These are phyloP conservation scores for Listronotus oregonensis DNA, from an alignment of 1,140 invertebrate genomes.

Conservation along the genomic window DNA sequence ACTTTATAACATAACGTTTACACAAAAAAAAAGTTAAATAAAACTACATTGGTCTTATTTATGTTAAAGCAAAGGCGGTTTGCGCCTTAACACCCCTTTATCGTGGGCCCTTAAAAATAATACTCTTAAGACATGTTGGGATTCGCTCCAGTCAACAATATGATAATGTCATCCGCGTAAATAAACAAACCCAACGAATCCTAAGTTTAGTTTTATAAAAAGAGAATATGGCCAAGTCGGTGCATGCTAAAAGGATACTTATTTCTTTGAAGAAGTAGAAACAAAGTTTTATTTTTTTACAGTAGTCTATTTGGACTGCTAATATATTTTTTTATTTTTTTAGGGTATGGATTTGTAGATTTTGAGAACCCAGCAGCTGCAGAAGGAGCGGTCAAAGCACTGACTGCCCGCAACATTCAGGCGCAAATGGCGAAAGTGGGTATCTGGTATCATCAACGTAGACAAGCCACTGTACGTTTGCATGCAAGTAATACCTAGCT, in stretches of 20 bases:
- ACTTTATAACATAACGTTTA: too few relatives aligned
- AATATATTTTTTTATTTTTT: slow-evolving; percentile 53
- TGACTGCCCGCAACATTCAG: slow-evolving; percentile 95
- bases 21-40: too few relatives aligned
- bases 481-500: slow-evolving; percentile 84
- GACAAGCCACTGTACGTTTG: slow-evolving; percentile 93
- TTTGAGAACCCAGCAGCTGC: slow-evolving; percentile 95
- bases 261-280: not conserved
- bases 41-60: too few relatives aligned
- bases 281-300: not conserved
- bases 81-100: too few relatives aligned
- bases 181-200: too few relatives aligned
- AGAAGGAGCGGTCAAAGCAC: slow-evolving; percentile 92
- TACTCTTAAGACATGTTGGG: too few relatives aligned
- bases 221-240: too few relatives aligned
- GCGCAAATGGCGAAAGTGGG: slow-evolving; percentile 99
- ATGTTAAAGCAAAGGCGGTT: too few relatives aligned
- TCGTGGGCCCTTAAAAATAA: too few relatives aligned
- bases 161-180: too few relatives aligned
- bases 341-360: slow-evolving; percentile 99
- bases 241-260: not conserved
- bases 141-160: too few relatives aligned
- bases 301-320: not conserved
- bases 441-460: slow-evolving; percentile 90
- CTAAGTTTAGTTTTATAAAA: too few relatives aligned